Evolutionary conservation across 2,888 invertebrate species (phyloP), one percentile per base, ranked within the genome.

Genomic region (Nasonovia ribisnigri): DNA sequence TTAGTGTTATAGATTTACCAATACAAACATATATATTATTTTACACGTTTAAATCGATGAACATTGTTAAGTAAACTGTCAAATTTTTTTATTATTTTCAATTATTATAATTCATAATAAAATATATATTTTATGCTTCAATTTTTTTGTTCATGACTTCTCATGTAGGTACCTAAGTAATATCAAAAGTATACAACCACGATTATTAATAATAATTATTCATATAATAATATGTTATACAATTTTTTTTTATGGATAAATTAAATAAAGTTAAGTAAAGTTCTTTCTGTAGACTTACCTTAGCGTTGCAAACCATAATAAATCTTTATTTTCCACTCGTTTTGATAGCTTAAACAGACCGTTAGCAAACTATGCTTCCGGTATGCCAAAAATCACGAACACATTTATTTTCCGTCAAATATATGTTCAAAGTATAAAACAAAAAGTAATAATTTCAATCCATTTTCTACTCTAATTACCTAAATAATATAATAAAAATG

Each of bases 281-380:
- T 20, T 90, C 24, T 67, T 90, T 90, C 48, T 11, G 36, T 90
- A 90, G n/a, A 90, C 46, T 67, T 67, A 67, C 67, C 90, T 67
- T 36, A 13, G 20, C 46, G 46, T 90, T 67, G 48, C 24, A 36
- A 11, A n/a, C 36, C 24, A 48, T 48, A 46, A 90, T 90, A 67
- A 90, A 67, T 90, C 90, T 90, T 90, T 67, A 67, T 90, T 48
- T 67, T 67, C 26, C 90, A 90, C 48, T 90, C 13, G n/a, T 46
- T 90, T 90, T 67, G 67, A 90, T 90, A 43, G 67, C 24, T 48
- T 46, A 48, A 67, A 67, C 24, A 36, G 36, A 67, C 90, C 90
- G 46, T n/a, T 67, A 77, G 46, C n/a, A 48, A 90, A 90, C 67
- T 26, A 46, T 46, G 42, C 48, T 67, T 67, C 46, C 90, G 48